Base-by-base conservation (phyloP, 1,140 invertebrate species). In the Calephelis nemesis region DNA sequence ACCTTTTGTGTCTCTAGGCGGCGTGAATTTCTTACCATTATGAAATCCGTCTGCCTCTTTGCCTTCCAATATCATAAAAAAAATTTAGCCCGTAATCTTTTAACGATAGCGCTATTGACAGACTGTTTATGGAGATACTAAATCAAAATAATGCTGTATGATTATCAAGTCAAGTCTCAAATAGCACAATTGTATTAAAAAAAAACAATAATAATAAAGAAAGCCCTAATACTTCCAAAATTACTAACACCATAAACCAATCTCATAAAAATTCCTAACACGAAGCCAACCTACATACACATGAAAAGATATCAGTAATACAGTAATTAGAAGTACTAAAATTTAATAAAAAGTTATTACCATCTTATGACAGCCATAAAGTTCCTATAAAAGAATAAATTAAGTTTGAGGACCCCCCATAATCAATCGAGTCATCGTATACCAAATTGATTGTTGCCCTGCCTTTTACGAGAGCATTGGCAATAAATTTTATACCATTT, bases 401-500 rank as follows among this genome's bases (percentile, higher is more conserved):
- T 47, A 47, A 45, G 15, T 19, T 47, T 19, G 13, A 63, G 48
- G 19, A 63, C 49, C 63, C 49, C 63, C 49, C 71, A 60, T 62
- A 69, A 49, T 69, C 73, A 78, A 77, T 77, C 76, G 74, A 72
- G 67, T 77, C 72, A 74, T 72, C 58, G 71, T 62, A 63, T 69
- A 69, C 58, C 48, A 54, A 54, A 54, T 54, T 54, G 50, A 54
- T 54, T 54, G 15, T 54, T 54, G 19, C 50, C 50, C 15, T 49
- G 47, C 30, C 47, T 49, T 48, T 65, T 49, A 65, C 48, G 63
- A 65, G 48, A 15, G 49, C 47, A 30, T 50, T 48, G 47, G 63
- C 74, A 74, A 79, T 82, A 77, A 82, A 81, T 81, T 78, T 81
- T 76, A 79, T 69, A 74, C 73, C 67, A 75, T 74, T 82, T 82